Evolutionary conservation across 2,113 vertebrate genomes (phyloP), one percentile per base, ranked within the genome.

Genomic region (Phylloscopus trochiloides): DNA sequence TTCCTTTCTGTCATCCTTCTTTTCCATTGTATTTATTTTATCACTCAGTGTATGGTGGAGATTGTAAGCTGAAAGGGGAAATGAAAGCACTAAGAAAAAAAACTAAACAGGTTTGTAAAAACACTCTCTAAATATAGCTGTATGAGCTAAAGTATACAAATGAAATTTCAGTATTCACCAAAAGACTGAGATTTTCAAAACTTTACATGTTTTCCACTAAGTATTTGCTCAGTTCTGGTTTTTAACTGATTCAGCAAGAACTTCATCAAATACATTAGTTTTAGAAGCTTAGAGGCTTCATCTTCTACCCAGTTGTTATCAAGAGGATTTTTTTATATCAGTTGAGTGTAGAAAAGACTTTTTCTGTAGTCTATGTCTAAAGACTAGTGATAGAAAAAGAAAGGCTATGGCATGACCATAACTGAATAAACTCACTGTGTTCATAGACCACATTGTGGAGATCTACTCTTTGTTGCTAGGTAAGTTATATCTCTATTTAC

Each of bases 401-500:
- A 92, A 85, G 83, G 54, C 82, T 70, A 14, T 38, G 32, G 40
- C 75, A 62, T 52, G 51, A 50, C 42, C 67, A 17, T 80, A 90
- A 55, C 74, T 93, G 90, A 94, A 96, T 91, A 76, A 94, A 77
- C 51, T 90, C 88, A 55, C 59, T 94, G 67, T 82, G 32, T 76
- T 96, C 78, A 14, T n/a, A 79, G 91, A 38, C 54, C 67, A 47
- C 54, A 63, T 76, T 93, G 71, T 80, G 71, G 32, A 91, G 74
- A 92, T 91, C 67, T 89, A 38, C 48, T 91, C 91, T 96, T 95
- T 96, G 95, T 96, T 96, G 87, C 94, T 96, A 95, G 90, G 93
- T 96, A 94, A 93, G 93, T 91, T 94, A 91, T 95, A 96, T 76
- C 84, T 94, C 95, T 90, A 84, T 94, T 95, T 96, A 86, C 90